Evolutionary conservation across 1,140 invertebrate species (phyloP), one percentile per base, ranked within the genome.

Genomic region (Zaprionus vittiger): DNA sequence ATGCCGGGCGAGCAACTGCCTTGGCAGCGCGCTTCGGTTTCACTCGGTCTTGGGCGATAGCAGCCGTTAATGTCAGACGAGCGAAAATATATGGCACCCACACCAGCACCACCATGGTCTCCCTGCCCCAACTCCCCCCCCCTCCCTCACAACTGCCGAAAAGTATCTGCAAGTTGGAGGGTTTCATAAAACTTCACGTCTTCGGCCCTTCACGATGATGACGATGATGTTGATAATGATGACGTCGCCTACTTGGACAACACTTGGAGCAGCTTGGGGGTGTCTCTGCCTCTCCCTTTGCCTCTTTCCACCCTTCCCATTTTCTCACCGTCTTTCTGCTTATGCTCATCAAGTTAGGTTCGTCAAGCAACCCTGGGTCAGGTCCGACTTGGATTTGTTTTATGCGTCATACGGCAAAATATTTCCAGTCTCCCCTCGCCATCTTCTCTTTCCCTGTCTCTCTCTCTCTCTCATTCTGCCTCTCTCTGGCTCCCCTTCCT

Each of bases 1-100:
- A 90, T 90, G 85, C 85, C 85, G 41, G 61, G 38, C 75, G 22
- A 62, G 60, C 44, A 31, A 49, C 44, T 26, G 22, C 14, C 20
- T 52, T 52, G 47, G 47, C 47, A 52, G 11, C 31, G 31, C 31
- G 47, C 47, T 47, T 47, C 41, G 41, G 47, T 52, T 52, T 52
- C 11, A 74, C 68, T 77, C 77, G 71, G 73, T 79, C 52, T 66
- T 14, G 73, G 85, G 74, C 91, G 91, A 92, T 92, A 92, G 91
- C 87, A 92, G 84, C 84, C 84, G 91, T 92, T 92, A 92, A 86
- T 92, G 91, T 92, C 91, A 92, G 91, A 90, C 84, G 85, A 85
- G 80, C 73, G 84, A 86, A 92, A 92, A 92, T 92, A 92, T 92
- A 92, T 92, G 81, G 76, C 60, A 60, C 73, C 47, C 47, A 52